Evolutionary conservation across 2,113 vertebrate species (phyloP), one percentile per base, ranked within the genome.

Genomic region (Sceloporus tristichus): DNA sequence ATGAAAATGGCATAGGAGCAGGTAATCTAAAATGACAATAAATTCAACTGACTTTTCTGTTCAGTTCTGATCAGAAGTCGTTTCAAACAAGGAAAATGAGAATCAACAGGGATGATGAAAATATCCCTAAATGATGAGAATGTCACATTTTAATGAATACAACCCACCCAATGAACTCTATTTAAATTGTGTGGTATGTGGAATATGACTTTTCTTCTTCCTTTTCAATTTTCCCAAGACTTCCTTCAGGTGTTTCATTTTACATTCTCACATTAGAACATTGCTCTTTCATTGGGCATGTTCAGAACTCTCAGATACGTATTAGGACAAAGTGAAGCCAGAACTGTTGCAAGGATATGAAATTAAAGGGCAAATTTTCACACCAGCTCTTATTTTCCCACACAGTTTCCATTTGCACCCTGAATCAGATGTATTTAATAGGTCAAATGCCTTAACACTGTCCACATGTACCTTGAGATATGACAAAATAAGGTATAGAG

Each of bases 161-260:
- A 27, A 2, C 29, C 10, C 25, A 78, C 76, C 48, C 10, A 53
- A 1, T 77, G 9, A 78, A 79, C 0, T 25, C 5, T 79, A n/a
- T 29, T 79, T 79, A 29, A 54, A 54, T 79, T 29, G 11, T 53
- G 25, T 29, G 48, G 42, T 27, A 29, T 78, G 23, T 53, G 25
- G 9, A 54, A 27, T 42, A 53, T 9, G 23, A 78, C 4, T 23
- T 53, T 77, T 48, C 19, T 77, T 53, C 77, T 79, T 79, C 54
- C 13, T 29, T 79, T 25, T 54, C 27, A n/a, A 54, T 54, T 79
- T 48, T 48, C 2, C 42, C 48, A 79, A 54, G 11, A 11, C 27
- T 76, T 42, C 74, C 29, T 18, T 76, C 74, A 76, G 77, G 27
- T 79, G 77, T 54, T 54, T 79, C 48, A 79, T 79, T 29, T 79